Evolutionary conservation across 2,113 vertebrate genomes (phyloP).

Genomic region (Malurus elegans): DNA sequence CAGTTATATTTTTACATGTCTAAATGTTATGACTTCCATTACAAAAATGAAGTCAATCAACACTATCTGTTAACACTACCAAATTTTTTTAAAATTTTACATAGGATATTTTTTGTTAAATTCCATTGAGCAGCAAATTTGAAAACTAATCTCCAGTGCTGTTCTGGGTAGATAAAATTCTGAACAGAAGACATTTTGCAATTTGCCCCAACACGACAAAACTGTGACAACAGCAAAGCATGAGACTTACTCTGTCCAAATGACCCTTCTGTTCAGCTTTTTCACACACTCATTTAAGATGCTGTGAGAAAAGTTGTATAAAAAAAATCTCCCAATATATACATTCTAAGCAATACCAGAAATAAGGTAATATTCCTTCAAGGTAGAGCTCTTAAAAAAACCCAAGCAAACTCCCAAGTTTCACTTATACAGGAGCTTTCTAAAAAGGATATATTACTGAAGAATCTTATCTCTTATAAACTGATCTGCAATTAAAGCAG

Average conservation of each 20-base stretch:
- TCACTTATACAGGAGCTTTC: background rate
- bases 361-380: background rate
- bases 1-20: background rate
- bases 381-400: background rate
- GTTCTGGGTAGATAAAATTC: background rate
- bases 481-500: background rate
- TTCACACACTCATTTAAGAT: background rate
- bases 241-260: background rate
- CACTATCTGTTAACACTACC: background rate
- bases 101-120: background rate
- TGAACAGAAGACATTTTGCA: background rate
- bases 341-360: background rate
- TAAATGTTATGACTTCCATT: slow-evolving; percentile 33
- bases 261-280: background rate
- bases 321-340: background rate
- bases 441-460: background rate
- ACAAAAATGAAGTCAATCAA: slow-evolving; percentile 8
- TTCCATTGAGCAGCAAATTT: background rate
- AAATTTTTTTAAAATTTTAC: background rate
- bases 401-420: background rate
- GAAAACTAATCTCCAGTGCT: background rate
- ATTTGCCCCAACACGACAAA: background rate
- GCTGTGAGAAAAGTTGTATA: background rate
- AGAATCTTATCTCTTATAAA: background rate
- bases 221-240: background rate